phyloP scores from a whole-genome alignment of 2,888 invertebrate genomes.

The Diploptera punctata region DNA sequence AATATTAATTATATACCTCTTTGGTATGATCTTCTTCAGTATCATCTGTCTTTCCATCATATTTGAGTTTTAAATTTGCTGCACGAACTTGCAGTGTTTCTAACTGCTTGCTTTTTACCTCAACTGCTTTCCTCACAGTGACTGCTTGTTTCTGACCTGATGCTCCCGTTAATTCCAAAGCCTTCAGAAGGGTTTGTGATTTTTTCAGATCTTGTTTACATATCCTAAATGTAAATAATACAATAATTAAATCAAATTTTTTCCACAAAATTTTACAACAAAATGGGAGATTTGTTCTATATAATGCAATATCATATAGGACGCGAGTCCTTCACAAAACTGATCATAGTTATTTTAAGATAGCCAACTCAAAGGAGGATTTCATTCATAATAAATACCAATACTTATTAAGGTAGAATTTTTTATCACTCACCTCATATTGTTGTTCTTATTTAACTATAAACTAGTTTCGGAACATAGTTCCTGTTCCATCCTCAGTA shows the following conservation, averaged over 20 bases:
- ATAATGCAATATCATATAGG: no score
- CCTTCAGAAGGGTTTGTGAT: constrained; percentile 32
- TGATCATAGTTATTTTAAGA: no score
- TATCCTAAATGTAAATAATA: neutral
- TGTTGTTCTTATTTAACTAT: no score
- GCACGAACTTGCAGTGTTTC: constrained; percentile 27
- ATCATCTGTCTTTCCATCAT: neutral
- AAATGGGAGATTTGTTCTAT: no score
- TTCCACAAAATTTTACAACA: no score
- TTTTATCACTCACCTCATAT: no score
- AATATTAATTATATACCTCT: no score
- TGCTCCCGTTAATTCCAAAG: constrained; percentile 14
- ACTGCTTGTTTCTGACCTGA: constrained; percentile 24
- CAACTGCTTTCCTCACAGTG: constrained; percentile 32
- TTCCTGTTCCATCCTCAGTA: no score
- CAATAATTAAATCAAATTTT: neutral
- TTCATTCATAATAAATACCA: neutral
- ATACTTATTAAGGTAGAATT: no score
- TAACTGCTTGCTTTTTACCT: constrained; percentile 31
- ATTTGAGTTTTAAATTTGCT: constrained; percentile 2
- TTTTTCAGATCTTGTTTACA: constrained; percentile 37
- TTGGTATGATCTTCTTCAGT: neutral
- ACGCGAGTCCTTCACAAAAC: no score
- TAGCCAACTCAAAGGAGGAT: no score
- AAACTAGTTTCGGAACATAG: no score